Conservation (phyloP, 2,888 invertebrate genomes). For the Cerastis rubricosa region DNA sequence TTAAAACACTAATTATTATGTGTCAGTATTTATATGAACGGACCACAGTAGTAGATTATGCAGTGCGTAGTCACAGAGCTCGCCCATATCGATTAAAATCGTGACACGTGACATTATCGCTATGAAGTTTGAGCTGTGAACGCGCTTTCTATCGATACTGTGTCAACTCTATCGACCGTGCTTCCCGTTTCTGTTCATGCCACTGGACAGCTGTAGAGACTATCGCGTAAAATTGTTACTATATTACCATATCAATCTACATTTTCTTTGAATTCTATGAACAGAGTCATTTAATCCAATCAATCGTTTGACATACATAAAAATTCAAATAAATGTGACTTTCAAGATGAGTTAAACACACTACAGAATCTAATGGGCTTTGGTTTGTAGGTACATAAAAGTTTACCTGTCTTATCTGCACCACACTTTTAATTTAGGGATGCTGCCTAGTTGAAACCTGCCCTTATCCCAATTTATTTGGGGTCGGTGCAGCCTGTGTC, state of each 20-base stretch:
- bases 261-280: constrained; percentile 13
- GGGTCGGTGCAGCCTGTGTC: neutral
- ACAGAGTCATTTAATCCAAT: neutral
- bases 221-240: constrained; percentile 4
- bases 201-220: neutral
- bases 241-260: neutral
- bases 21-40: neutral
- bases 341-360: neutral
- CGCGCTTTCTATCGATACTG: constrained; percentile 29
- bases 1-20: neutral
- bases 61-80: neutral
- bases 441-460: neutral
- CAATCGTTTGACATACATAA: neutral
- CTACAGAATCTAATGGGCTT: neutral
- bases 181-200: constrained; percentile 27
- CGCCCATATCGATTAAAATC: constrained; percentile 31
- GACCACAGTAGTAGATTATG: neutral
- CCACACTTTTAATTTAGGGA: neutral
- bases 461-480: neutral
- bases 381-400: neutral
- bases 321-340: too few species aligned
- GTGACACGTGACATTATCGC: constrained; percentile 45
- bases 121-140: constrained; percentile 35
- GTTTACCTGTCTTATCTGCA: neutral
- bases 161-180: constrained; percentile 28